These are phyloP conservation scores for Eubasilissa regina DNA, from an alignment of 1,140 invertebrate genomes.

Conservation along the genomic window DNA sequence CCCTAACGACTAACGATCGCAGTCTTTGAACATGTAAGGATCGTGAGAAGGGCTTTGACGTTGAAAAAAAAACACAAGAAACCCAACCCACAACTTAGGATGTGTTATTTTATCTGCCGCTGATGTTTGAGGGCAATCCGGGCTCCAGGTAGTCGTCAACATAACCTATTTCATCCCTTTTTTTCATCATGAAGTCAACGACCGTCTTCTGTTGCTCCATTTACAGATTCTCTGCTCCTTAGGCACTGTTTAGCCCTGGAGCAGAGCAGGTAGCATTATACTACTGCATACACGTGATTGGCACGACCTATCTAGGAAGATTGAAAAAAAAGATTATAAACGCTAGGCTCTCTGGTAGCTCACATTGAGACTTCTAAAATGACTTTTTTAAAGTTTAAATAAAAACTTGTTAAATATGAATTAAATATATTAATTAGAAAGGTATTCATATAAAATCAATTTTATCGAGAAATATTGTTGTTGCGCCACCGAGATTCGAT, in stretches of 20 bases:
- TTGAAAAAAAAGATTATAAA: not conserved
- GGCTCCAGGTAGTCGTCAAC: constrained; percentile 25
- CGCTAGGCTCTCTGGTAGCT: not conserved
- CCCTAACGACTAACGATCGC: not conserved
- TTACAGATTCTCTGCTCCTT: no score
- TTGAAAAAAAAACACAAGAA: constrained; percentile 7
- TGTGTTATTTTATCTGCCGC: constrained; percentile 21
- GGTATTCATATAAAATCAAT: no score
- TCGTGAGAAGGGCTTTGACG: not conserved
- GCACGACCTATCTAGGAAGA: not conserved
- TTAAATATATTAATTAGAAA: no score
- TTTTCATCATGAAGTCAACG: constrained; percentile 25
- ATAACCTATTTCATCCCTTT: constrained; percentile 39
- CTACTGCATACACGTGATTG: not conserved
- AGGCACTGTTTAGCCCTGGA: not conserved
- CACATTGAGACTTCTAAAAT: not conserved
- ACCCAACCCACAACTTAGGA: not conserved
- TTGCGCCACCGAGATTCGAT: no score
- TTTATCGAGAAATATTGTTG: no score
- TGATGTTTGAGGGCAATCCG: constrained; percentile 7
- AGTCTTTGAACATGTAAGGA: not conserved
- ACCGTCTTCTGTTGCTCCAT: not conserved
- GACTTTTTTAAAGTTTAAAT: no score
- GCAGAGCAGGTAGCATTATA: not conserved
- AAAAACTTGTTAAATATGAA: no score